A percentile compares a stretch with the other conserved stretches of the same genome.
These are phyloP conservation scores for Spinibarbus caldwelli DNA, from an alignment of 2,797 vertebrate genomes.

Conservation along the genomic window DNA sequence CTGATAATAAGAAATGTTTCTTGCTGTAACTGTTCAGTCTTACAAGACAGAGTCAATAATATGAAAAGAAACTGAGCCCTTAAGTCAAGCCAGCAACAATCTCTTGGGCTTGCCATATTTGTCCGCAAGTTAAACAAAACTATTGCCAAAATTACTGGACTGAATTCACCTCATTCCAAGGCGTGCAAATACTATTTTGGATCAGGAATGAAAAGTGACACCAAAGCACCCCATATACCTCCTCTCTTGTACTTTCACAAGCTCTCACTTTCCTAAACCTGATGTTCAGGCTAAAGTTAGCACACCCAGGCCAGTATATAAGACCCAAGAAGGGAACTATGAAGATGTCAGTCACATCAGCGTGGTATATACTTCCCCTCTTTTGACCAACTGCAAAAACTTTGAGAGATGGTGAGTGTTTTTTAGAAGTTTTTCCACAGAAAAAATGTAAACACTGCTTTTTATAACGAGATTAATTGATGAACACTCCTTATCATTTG, in stretches of 20 bases:
- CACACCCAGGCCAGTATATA: conserved; percentile 83
- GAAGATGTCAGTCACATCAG: conserved; percentile 81
- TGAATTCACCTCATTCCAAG: conserved; percentile 84
- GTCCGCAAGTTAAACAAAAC: conserved; percentile 74
- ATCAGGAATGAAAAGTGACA: conserved; percentile 75
- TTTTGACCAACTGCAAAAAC: conserved; percentile 75
- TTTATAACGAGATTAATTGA: neutral
- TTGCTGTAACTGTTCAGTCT: neutral
- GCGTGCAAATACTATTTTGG: conserved; percentile 77
- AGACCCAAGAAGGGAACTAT: conserved; percentile 72
- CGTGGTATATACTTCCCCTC: conserved; percentile 79
- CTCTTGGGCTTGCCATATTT: conserved; percentile 75
- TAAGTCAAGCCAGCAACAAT: conserved; percentile 44
- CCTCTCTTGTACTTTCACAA: conserved; percentile 73
- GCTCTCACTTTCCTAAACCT: conserved; percentile 80
- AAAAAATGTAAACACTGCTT: neutral
- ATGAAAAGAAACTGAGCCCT: conserved; percentile 13
- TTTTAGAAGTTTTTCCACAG: neutral
- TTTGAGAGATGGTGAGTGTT: conserved; percentile 83
- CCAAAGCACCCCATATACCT: conserved; percentile 66
- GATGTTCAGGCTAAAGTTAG: conserved; percentile 89
- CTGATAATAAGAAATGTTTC: neutral
- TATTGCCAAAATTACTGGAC: conserved; percentile 70
- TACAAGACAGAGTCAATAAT: neutral
- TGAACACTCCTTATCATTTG: neutral